Evolutionary conservation across 2,888 invertebrate species (phyloP), one percentile per base, ranked within the genome.

Genomic region (Junonia oenone): DNA sequence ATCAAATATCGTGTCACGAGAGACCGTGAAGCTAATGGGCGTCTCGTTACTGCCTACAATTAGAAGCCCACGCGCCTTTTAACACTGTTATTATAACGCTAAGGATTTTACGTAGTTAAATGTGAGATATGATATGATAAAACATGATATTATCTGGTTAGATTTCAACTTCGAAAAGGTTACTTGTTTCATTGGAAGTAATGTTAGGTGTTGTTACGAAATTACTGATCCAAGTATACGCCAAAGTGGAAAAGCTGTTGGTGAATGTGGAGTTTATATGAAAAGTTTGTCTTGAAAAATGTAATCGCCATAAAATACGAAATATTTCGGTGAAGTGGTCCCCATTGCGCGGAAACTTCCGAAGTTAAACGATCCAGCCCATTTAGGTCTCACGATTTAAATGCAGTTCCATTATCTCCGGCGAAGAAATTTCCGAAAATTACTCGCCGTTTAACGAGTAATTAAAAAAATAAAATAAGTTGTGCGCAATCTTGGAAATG

Each of bases 381-480:
- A 26, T 26, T 43, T 43, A 13, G 38, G n/a, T 43, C 43, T 14
- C 43, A 13, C 26, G 8, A 26, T 43, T 43, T 43, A 26, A 26
- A 13, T 26, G 22, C 38, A 40, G 38, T 14, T 43, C 43, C 43
- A 43, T 43, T 43, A 43, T 43, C 26, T 26, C 8, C 26, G 19
- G 43, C n/a, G 1, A 26, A 26, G 43, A 43, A 43, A 26, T 26
- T 43, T 22, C 13, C n/a, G 43, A 43, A 22, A 43, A 43, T 26
- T 43, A 22, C 17, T 31, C 46, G 17, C 15, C 31, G 22, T 46
- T 46, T 46, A 46, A 46, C 64, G 17, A 51, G 62, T 68, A 67
- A 71, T 78, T 78, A 73, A 64, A 64, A 56, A 67, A 71, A 73
- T 64, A 26, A 46, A 58, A 58, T 48, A 56, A 58, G 62, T 56